Base-by-base conservation (phyloP, 2,888 invertebrate genomes). In the Hylaea fasciaria region DNA sequence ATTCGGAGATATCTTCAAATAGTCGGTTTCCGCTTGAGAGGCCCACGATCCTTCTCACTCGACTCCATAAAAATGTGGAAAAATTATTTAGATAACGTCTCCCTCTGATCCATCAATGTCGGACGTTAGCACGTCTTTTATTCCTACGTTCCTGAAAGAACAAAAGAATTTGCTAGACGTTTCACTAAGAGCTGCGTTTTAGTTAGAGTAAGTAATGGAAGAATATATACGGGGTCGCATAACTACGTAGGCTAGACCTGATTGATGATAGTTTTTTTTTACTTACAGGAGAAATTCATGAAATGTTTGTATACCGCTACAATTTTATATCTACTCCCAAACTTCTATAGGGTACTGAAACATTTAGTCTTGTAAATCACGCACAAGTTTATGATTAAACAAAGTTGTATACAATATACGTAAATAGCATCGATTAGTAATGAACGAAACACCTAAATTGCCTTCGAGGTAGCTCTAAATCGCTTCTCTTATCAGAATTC, bases 1-100 rank as follows among this genome's bases (percentile, higher is more conserved):
- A 91, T 91, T 88, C 71, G 77, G 79, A 83, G 91, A 92, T 91
- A 90, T 80, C 81, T 83, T 87, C 79, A 82, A 86, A 89, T 87
- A 85, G 86, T 86, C 80, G 78, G 83, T 88, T 89, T 89, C 86
- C 88, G 86, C 77, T 78, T 70, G 73, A 77, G 73, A 78, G 77
- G 78, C 77, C 73, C 78, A 65, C 80, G 73, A 80, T 86, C 81
- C 82, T 80, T 83, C 69, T 74, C 56, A 62, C 61, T 57, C 75
- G 74, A 74, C 77, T 73, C 78, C 71, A 84, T 82, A 86, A 86
- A 85, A 86, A 89, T 85, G 86, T 87, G 80, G 81, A 83, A 88
- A 88, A 88, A 85, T 84, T 80, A 82, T 79, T 65, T 64, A 80
- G 87, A 89, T 88, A 90, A 83, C 80, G 72, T 76, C 68, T 70